Evolutionary conservation across 1,140 invertebrate genomes (phyloP).

Genomic region (Conus betulinus): DNA sequence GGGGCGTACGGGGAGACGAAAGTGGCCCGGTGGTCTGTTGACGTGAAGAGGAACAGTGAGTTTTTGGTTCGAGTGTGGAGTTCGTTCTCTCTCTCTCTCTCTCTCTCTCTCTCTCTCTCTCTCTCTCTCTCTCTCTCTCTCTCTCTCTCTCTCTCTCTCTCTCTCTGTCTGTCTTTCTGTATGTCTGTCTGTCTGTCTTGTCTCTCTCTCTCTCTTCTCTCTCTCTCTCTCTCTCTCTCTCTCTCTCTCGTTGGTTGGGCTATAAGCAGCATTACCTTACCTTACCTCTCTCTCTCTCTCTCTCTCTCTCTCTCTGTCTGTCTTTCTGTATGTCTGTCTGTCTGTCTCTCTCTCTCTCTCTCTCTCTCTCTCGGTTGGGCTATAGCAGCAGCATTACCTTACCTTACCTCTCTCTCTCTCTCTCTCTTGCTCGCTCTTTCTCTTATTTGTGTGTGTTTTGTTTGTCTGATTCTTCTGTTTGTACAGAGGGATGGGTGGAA

Average conservation of each 20-base stretch:
- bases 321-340: no score
- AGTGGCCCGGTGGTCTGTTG: background rate
- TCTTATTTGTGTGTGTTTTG: no score
- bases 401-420: no score
- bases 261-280: no score
- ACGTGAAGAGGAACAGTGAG: constrained; percentile 13
- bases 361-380: no score
- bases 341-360: no score
- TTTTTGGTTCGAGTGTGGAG: background rate
- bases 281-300: no score
- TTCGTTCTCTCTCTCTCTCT: background rate
- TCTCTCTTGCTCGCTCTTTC: no score
- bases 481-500: no score
- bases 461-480: no score
- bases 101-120: background rate
- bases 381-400: no score
- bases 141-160: background rate
- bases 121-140: background rate
- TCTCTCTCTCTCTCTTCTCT: background rate
- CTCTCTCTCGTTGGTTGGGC: background rate
- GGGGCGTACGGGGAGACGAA: background rate
- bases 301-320: no score
- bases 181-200: background rate
- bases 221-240: background rate
- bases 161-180: background rate